Base-by-base conservation (phyloP, 2,888 invertebrate genomes). In the Drosophila kanekoi region DNA sequence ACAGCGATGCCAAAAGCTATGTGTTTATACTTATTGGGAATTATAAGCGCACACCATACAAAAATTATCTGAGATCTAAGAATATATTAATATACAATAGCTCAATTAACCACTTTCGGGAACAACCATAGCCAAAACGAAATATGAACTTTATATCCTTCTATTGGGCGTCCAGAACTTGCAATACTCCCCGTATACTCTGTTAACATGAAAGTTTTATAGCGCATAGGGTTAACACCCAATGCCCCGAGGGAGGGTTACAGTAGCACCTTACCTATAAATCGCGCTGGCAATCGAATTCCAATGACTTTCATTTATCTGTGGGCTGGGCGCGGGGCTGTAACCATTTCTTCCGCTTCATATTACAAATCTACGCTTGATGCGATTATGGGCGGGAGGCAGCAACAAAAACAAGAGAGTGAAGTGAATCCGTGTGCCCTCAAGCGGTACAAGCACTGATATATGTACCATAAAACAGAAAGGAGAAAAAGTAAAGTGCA, bases 321-420 rank as follows among this genome's bases (percentile, higher is more conserved):
- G 38, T 16, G 49, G 40, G n/a, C 14, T 18, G 61, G 35, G 40
- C 47, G 5, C 40, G 14, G 14, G 45, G 14, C 16, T 35, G 47
- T 9, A 35, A 57, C 51, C 63, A 72, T 73, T 75, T 57, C 84
- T 81, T 87, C 72, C 77, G 79, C 69, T 73, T 79, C 73, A 63
- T 76, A 75, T 78, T 80, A 80, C 73, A 78, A 83, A 86, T 87
- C 79, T 72, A 63, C 67, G 40, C 60, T 48, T 84, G 74, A 89
- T 89, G 73, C 82, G 84, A 87, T 87, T 88, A 88, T 71, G 68
- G 69, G 18, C 62, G 52, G 61, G 51, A 72, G 48, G 37, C 23
- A 33, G 33, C 16, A 63, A 54, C 38, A 58, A 41, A 48, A 49
- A 57, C 32, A 9, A 40, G 37, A 13, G 10, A 52, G 16, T 37